Evolutionary conservation across 2,888 invertebrate genomes (phyloP).

Genomic region (Caenorhabditis macrosperma): DNA sequence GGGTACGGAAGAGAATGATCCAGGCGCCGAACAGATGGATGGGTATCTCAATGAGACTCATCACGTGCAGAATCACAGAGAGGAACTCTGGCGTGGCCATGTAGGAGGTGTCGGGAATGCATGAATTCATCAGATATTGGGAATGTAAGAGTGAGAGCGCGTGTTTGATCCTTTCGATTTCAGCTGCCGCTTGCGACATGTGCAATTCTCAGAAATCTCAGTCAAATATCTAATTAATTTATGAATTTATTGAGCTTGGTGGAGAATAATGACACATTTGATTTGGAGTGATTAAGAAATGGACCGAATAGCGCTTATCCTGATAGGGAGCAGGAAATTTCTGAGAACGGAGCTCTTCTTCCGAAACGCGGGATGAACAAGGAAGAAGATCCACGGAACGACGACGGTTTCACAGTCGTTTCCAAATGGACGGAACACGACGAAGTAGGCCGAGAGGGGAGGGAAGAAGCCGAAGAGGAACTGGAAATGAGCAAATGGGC

Average conservation of each 20-base stretch:
- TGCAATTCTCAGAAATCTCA: too few relatives aligned
- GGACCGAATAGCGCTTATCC: not conserved
- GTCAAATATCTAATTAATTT: too few relatives aligned
- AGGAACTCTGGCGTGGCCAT: not conserved
- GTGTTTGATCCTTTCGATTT: too few relatives aligned
- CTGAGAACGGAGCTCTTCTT: not conserved
- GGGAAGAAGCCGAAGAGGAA: conserved; percentile 1
- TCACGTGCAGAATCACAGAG: not conserved
- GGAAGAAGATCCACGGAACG: conserved; percentile 17
- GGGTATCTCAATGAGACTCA: not conserved
- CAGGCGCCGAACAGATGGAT: not conserved
- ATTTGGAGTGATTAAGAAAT: too few relatives aligned
- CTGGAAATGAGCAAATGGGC: not conserved
- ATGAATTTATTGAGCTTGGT: too few relatives aligned
- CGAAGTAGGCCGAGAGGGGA: not conserved
- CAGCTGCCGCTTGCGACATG: too few relatives aligned
- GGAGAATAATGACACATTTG: too few relatives aligned
- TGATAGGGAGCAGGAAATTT: not conserved
- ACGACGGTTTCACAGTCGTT: conserved; percentile 10
- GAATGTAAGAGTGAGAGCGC: not conserved
- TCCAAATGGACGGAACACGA: conserved; percentile 9
- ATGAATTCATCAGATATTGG: not conserved
- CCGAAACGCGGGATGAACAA: conserved; percentile 8
- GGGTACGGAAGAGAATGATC: not conserved
- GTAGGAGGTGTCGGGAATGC: not conserved